Conservation (phyloP, 2,797 vertebrate species). For the Sebastes flavidus region DNA sequence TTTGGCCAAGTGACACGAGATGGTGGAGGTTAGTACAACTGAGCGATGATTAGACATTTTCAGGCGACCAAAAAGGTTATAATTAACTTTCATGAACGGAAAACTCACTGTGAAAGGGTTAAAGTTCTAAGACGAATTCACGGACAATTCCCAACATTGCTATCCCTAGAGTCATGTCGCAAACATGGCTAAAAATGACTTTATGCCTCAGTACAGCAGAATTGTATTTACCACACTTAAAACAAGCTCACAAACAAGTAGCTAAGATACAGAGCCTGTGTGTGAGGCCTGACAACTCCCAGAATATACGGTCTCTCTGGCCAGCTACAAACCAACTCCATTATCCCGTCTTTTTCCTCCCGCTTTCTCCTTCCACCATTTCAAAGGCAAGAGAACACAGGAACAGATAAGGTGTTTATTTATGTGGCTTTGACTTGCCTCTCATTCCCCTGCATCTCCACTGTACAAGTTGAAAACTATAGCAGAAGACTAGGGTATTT, state of each 20-base stretch:
- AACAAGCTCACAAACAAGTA: conserved; percentile 19
- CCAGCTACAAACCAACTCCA: conserved; percentile 8
- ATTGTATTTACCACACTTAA: conserved; percentile 2
- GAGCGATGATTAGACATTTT: too few species aligned
- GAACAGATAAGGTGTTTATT: conserved; percentile 46
- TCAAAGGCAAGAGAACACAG: conserved; percentile 22
- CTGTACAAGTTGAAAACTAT: background rate
- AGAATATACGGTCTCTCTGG: conserved; percentile 14
- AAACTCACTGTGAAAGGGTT: too few species aligned
- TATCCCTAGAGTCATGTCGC: background rate
- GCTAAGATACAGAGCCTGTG: background rate
- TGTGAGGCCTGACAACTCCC: conserved; percentile 14
- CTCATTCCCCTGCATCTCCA: conserved; percentile 24
- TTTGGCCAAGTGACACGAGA: too few species aligned
- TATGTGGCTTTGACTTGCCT: conserved; percentile 34
- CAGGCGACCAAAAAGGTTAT: too few species aligned
- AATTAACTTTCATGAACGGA: too few species aligned
- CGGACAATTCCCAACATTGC: background rate
- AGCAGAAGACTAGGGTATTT: background rate
- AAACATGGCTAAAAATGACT: background rate
- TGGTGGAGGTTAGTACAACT: too few species aligned
- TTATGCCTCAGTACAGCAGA: background rate
- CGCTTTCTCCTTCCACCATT: conserved; percentile 4
- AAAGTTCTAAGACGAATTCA: too few species aligned
- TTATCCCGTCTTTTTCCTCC: background rate